A percentile compares a stretch with the other conserved stretches of the same genome.
Conservation (phyloP, 1,140 invertebrate genomes). For the Drosophila tsacasi region DNA sequence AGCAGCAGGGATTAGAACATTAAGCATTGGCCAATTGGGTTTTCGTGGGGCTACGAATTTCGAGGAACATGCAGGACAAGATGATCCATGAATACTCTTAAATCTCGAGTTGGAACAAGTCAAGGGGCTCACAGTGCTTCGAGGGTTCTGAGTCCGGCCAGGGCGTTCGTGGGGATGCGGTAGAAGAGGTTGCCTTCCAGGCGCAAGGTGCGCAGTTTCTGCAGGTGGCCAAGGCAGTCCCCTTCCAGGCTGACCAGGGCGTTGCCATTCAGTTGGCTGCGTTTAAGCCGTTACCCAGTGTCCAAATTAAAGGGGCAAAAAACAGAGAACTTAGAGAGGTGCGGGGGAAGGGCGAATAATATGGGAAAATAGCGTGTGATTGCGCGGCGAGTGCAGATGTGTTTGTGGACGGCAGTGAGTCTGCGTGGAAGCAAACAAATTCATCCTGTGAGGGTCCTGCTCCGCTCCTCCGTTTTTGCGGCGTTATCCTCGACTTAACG, state of each 20-base stretch:
- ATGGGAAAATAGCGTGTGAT: slow-evolving; percentile 74
- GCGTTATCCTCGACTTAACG: slow-evolving; percentile 38
- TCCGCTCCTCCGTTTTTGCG: slow-evolving; percentile 9
- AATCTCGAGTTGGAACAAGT: slow-evolving; percentile 17
- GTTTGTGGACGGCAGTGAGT: slow-evolving; percentile 32
- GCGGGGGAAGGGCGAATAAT: slow-evolving; percentile 55
- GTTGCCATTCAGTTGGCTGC: slow-evolving; percentile 90
- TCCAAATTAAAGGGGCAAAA: slow-evolving; percentile 51
- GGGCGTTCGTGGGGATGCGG: slow-evolving; percentile 87
- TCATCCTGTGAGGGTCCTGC: slow-evolving; percentile 43
- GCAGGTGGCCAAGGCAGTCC: slow-evolving; percentile 86
- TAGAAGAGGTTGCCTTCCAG: slow-evolving; percentile 89
- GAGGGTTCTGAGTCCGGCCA: slow-evolving; percentile 87
- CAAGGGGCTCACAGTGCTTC: slow-evolving; percentile 89
- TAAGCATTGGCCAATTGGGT: slow-evolving; percentile 14
- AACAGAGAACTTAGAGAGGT: slow-evolving; percentile 31
- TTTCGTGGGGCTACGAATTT: slow-evolving; percentile 22
- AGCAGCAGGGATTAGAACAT: slow-evolving; percentile 19
- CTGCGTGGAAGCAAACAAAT: slow-evolving; percentile 54
- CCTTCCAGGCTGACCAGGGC: slow-evolving; percentile 87
- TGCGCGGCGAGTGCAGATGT: slow-evolving; percentile 45
- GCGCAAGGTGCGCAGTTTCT: slow-evolving; percentile 88
- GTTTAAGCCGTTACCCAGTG: slow-evolving; percentile 48
- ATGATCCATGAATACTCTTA: slow-evolving; percentile 28
- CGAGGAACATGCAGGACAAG: slow-evolving; percentile 19